phyloP scores from a whole-genome alignment of 2,113 vertebrate genomes.

The Natator depressus region DNA sequence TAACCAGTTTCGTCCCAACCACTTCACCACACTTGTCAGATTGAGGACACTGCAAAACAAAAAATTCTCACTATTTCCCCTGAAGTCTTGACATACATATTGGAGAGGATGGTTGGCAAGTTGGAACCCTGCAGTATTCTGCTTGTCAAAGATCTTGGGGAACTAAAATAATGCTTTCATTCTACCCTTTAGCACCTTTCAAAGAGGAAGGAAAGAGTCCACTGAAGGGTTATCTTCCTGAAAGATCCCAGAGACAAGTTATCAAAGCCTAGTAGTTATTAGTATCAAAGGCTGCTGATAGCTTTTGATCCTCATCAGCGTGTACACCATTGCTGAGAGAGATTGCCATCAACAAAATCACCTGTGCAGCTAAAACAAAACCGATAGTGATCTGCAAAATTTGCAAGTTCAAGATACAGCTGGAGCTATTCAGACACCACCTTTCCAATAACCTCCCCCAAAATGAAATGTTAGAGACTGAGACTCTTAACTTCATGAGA shows the following conservation, averaged over 20 bases:
- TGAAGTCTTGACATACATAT: neutral
- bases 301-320: neutral
- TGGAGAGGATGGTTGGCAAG: neutral
- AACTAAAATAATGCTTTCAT: neutral
- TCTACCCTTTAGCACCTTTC: neutral
- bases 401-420: neutral
- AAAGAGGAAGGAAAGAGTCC: neutral
- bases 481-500: neutral
- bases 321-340: neutral
- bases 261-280: neutral
- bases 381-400: neutral
- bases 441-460: neutral
- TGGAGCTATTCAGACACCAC: neutral
- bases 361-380: neutral
- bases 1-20: neutral
- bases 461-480: neutral
- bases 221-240: neutral
- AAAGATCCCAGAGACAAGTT: neutral
- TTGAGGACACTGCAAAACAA: neutral
- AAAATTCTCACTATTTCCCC: neutral
- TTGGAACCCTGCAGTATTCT: neutral
- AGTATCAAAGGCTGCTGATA: neutral
- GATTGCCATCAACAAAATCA: neutral
- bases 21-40: neutral
- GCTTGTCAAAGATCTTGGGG: neutral